Percentiles rank a stretch among this genome's conserved stretches.
Evolutionary conservation across 2,888 invertebrate genomes (phyloP).

Genomic region (Erebia aethiops): DNA sequence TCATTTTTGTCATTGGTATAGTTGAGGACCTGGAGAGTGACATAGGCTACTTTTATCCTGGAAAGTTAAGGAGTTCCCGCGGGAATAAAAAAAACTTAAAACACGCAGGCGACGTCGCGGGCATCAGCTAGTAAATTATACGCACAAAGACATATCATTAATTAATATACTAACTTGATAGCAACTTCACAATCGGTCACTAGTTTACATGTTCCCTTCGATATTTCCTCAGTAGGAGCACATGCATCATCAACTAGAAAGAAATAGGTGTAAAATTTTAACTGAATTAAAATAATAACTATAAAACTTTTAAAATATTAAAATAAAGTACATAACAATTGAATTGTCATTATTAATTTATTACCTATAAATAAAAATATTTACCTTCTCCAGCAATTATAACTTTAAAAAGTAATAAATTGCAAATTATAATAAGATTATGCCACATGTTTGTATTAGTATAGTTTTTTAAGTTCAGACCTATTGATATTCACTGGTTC

Average conservation of each 20-base stretch:
- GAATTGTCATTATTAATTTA: background rate
- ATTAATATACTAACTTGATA: constrained; percentile 55
- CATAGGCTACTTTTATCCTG: no score
- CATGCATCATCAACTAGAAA: constrained; percentile 64
- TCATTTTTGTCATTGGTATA: no score
- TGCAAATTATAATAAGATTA: constrained; percentile 1
- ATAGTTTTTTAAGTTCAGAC: background rate
- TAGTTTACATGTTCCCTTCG: constrained; percentile 57
- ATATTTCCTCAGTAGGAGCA: constrained; percentile 49
- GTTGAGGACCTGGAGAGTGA: no score
- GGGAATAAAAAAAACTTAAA: no score
- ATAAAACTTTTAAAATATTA: no score
- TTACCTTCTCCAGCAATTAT: constrained; percentile 21
- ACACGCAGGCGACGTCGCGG: no score
- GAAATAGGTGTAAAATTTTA: background rate
- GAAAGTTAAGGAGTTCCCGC: no score
- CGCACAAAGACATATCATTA: background rate
- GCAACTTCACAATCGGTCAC: constrained; percentile 61
- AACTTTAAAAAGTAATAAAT: constrained; percentile 11
- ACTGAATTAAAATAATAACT: background rate
- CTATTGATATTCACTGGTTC: constrained; percentile 10
- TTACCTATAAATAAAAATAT: background rate
- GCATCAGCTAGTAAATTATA: no score
- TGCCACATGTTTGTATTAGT: constrained; percentile 4
- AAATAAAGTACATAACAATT: background rate